phyloP scores from a whole-genome alignment of 2,113 vertebrate species.

The Micromys minutus region DNA sequence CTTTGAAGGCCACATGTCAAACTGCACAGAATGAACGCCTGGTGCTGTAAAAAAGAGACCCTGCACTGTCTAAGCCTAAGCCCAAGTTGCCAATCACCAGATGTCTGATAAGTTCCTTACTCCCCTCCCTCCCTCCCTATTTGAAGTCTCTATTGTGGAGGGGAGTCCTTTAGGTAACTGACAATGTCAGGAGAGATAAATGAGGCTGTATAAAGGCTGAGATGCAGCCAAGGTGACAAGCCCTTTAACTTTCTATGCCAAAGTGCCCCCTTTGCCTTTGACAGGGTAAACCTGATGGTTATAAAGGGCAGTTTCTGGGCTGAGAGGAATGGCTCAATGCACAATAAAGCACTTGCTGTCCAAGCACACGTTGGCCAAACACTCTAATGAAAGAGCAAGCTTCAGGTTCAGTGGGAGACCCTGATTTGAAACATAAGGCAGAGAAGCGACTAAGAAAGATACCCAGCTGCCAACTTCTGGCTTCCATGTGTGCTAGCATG shows the following conservation, averaged over 20 bases:
- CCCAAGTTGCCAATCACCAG: background rate
- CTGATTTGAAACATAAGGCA: background rate
- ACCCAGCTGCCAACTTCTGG: background rate
- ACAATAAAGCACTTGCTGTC: too few relatives aligned
- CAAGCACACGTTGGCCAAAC: background rate
- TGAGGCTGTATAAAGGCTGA: background rate
- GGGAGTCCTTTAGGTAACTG: background rate
- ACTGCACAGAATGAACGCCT: background rate
- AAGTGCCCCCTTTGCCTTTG: constrained; percentile 28
- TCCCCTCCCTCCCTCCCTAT: constrained; percentile 33
- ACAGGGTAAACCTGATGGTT: background rate
- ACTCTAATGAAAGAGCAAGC: background rate
- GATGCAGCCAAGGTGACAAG: background rate
- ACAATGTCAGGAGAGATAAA: constrained; percentile 56
- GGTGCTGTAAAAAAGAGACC: constrained; percentile 38
- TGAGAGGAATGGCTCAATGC: background rate
- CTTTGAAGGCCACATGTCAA: constrained; percentile 52
- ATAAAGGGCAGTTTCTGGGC: background rate
- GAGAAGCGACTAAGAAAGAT: too few relatives aligned
- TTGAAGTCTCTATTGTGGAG: constrained; percentile 63
- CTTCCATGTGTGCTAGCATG: too few relatives aligned
- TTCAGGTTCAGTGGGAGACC: background rate
- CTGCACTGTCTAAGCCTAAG: background rate
- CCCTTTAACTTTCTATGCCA: background rate
- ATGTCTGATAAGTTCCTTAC: constrained; percentile 34